Percentiles rank a stretch among this genome's conserved stretches.
Evolutionary conservation across 2,113 vertebrate genomes (phyloP).

Genomic region (Lamprotornis superbus): DNA sequence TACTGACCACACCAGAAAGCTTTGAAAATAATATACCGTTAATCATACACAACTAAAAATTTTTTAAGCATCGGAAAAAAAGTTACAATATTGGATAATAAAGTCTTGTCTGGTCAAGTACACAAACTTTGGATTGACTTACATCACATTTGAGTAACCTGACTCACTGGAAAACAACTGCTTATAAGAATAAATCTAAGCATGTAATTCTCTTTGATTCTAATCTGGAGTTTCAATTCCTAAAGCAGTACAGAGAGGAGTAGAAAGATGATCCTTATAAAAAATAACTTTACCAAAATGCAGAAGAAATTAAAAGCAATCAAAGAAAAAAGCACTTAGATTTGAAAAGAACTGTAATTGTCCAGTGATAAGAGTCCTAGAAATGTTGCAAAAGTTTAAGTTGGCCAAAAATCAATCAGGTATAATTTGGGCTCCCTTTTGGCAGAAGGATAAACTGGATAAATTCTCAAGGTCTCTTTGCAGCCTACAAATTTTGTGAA

Average conservation of each 20-base stretch:
- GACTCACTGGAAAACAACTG: neutral
- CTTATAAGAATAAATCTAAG: neutral
- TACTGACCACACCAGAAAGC: neutral
- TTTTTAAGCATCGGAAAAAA: neutral
- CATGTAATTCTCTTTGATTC: neutral
- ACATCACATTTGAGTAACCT: neutral
- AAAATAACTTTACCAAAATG: neutral
- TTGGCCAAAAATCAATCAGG: neutral
- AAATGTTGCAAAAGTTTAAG: neutral
- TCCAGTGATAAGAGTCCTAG: neutral
- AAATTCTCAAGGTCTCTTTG: constrained; percentile 15
- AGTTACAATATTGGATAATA: neutral
- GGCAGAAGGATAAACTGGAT: constrained; percentile 13
- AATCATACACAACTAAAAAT: neutral
- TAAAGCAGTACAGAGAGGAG: neutral
- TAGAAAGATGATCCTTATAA: neutral
- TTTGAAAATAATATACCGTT: neutral
- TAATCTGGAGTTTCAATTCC: neutral
- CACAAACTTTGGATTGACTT: neutral
- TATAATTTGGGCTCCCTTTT: neutral
- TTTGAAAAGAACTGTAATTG: neutral
- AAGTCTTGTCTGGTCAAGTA: neutral
- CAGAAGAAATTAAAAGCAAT: neutral
- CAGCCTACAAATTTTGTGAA: constrained; percentile 10
- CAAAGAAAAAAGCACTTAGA: neutral